Evolutionary conservation across 2,888 invertebrate genomes (phyloP), one percentile per base, ranked within the genome.

Genomic region (Epiblema foenella): DNA sequence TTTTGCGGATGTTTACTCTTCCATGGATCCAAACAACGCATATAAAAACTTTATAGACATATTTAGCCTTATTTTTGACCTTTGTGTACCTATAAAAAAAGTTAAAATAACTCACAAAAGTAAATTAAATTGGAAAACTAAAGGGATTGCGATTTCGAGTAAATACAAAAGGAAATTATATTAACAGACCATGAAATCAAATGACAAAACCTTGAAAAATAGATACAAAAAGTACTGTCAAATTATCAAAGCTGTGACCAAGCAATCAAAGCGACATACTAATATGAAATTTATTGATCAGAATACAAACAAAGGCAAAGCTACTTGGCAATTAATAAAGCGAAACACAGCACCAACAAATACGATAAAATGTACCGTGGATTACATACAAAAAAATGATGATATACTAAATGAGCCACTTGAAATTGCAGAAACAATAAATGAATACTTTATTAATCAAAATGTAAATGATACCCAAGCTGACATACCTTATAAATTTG

Each of bases 71-170:
- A n/a, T n/a, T n/a, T n/a, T n/a, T n/a, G n/a, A n/a, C n/a, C n/a
- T n/a, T n/a, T n/a, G n/a, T n/a, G n/a, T n/a, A n/a, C n/a, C n/a
- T n/a, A n/a, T n/a, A n/a, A n/a, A n/a, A n/a, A n/a, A n/a, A n/a
- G n/a, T n/a, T n/a, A n/a, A n/a, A 4, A 18, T 59, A 5, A 39
- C 37, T 20, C 15, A 59, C 20, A 11, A 33, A n/a, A 33, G 33
- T n/a, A 57, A 37, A 57, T 33, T n/a, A 17, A 58, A 39, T 39
- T 58, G 58, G 58, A 58, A 58, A 58, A 58, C 39, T n/a, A 58
- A 39, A 20, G 58, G 58, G 2, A 58, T 58, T 37, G 18, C 17
- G 3, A 15, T 12, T 18, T 17, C 58, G 3, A 12, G 59, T 42
- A 59, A 59, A 59, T 12, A 42, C 15, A 59, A 59, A 20, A 37